Conservation (phyloP, 2,888 invertebrate genomes). For the Mactromeris polynyma region DNA sequence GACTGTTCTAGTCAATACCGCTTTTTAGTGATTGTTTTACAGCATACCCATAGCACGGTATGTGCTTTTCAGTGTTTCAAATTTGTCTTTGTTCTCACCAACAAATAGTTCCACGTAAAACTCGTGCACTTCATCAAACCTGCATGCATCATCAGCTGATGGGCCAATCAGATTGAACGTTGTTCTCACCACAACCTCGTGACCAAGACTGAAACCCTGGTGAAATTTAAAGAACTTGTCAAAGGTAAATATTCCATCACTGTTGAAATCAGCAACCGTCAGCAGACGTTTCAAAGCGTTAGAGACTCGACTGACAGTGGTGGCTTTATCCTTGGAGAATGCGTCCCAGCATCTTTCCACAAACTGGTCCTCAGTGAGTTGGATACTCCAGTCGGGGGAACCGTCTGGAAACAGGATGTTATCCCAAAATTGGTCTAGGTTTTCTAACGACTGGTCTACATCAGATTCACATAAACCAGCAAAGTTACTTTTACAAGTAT, state of each 20-base stretch:
- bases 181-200: constrained; percentile 57
- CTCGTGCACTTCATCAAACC: constrained; percentile 52
- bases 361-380: constrained; percentile 56
- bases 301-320: constrained; percentile 5
- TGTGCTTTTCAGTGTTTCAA: constrained; percentile 57
- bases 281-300: constrained; percentile 51
- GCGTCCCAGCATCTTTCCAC: constrained; percentile 38
- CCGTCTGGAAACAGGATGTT: constrained; percentile 50
- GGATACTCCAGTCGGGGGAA: constrained; percentile 49
- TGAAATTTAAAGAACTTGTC: constrained; percentile 68
- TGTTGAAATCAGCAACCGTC: constrained; percentile 52
- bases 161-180: constrained; percentile 66
- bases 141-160: constrained; percentile 53
- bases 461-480: constrained; percentile 27
- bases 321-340: constrained; percentile 49
- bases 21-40: not conserved
- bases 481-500: constrained; percentile 53
- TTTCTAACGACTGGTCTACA: not conserved
- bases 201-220: constrained; percentile 55
- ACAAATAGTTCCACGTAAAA: constrained; percentile 66
- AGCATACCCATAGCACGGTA: constrained; percentile 59
- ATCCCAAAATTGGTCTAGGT: constrained; percentile 58
- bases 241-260: constrained; percentile 54
- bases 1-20: too few species aligned
- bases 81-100: constrained; percentile 59